These are phyloP conservation scores for Alaudala cheleensis DNA, from an alignment of 2,113 vertebrate species.

Conservation along the genomic window DNA sequence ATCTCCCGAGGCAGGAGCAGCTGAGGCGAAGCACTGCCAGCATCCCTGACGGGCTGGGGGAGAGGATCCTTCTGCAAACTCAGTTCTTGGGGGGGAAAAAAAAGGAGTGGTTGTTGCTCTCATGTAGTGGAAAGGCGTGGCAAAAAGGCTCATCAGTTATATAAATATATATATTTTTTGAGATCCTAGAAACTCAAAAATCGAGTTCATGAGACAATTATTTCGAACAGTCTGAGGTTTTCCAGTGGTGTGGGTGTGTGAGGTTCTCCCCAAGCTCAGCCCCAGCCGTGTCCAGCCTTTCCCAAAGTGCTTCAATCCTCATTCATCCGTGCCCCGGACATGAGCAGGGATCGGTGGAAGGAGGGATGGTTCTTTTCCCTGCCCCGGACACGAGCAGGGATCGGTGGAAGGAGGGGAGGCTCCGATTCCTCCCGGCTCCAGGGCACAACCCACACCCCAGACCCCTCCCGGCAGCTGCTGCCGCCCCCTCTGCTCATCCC, in stretches of 20 bases:
- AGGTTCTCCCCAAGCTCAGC: neutral
- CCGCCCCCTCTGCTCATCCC: neutral
- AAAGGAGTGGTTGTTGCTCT: neutral
- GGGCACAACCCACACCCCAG: neutral
- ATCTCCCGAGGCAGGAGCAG: neutral
- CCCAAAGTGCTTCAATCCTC: neutral
- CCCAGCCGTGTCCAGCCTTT: neutral
- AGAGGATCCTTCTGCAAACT: neutral
- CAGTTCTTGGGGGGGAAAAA: neutral
- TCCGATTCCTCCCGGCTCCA: neutral
- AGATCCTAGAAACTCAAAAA: neutral
- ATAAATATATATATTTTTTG: neutral
- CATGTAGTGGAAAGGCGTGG: accelerated
- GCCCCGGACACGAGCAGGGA: too few species aligned
- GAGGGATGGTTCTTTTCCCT: neutral
- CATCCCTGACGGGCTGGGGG: neutral
- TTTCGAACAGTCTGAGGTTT: neutral
- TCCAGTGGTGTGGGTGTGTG: neutral
- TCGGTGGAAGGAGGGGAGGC: too few species aligned
- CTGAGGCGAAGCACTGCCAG: neutral
- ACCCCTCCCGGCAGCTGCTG: too few species aligned
- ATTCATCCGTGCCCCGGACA: too few species aligned
- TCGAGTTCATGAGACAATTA: too few species aligned
- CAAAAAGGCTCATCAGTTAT: neutral
- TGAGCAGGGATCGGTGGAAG: neutral